Percentiles rank a stretch among this genome's conserved stretches.
These are phyloP conservation scores for Drosophila azteca DNA, from an alignment of 1,140 invertebrate species.

Conservation along the genomic window DNA sequence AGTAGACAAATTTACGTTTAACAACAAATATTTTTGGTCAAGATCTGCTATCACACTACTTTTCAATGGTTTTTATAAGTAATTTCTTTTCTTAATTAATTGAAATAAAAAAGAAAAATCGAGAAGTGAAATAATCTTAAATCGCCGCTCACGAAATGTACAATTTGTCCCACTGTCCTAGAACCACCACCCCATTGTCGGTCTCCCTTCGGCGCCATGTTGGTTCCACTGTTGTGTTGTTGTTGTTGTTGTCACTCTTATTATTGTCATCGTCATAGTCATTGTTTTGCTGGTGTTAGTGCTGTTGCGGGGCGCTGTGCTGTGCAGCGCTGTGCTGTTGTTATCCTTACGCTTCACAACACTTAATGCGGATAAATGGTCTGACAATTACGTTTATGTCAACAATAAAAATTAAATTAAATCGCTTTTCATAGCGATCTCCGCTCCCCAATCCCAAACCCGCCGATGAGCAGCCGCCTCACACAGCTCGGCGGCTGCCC, in stretches of 20 bases:
- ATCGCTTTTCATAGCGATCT: constrained; percentile 73
- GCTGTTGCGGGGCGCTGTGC: constrained; percentile 22
- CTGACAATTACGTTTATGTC: constrained; percentile 83
- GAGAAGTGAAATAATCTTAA: no score
- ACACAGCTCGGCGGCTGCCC: background rate
- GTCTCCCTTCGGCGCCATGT: constrained; percentile 47
- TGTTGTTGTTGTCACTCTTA: constrained; percentile 48
- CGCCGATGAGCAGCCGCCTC: background rate
- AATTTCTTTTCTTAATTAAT: no score
- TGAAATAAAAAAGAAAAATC: no score
- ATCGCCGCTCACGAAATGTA: no score
- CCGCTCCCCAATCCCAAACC: background rate
- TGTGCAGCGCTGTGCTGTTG: constrained; percentile 43
- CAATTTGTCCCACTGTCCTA: constrained; percentile 41
- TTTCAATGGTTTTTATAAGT: no score
- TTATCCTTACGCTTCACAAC: constrained; percentile 81
- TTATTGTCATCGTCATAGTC: constrained; percentile 51
- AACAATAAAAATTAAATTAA: constrained; percentile 83
- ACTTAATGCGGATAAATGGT: constrained; percentile 83
- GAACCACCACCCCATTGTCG: constrained; percentile 3
- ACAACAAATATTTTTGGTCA: no score
- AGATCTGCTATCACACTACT: no score
- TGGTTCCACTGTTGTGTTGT: constrained; percentile 40
- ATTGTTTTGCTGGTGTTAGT: constrained; percentile 40
- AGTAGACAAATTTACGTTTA: no score